A percentile compares a stretch with the other conserved stretches of the same genome.
Evolutionary conservation across 1,140 invertebrate genomes (phyloP).

Genomic region (Orchestia grillus): DNA sequence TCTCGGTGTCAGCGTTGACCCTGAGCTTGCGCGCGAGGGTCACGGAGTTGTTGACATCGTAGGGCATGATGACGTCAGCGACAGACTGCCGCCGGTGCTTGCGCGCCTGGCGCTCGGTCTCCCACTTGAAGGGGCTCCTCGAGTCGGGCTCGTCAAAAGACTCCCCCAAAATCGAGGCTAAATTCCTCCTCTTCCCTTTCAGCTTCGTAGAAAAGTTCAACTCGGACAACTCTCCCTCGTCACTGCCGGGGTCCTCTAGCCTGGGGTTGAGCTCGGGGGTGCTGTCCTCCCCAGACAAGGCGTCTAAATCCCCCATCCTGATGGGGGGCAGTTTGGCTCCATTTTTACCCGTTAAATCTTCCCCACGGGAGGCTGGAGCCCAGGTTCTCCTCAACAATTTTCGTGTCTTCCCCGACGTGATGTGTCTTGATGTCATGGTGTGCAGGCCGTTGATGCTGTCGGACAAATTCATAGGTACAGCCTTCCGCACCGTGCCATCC

Average conservation of each 20-base stretch:
- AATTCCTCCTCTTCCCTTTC: slow-evolving; percentile 1
- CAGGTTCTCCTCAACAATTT: background rate
- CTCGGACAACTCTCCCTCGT: background rate
- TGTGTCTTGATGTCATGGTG: background rate
- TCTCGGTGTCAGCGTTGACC: background rate
- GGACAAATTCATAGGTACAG: background rate
- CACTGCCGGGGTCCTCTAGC: too few relatives aligned
- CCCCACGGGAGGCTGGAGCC: background rate
- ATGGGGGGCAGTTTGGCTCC: background rate
- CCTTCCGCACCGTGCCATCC: background rate
- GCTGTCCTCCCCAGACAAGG: background rate
- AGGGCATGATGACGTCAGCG: slow-evolving; percentile 57
- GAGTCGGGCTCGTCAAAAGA: background rate
- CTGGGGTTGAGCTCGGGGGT: slow-evolving; percentile 9
- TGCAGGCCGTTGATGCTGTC: background rate
- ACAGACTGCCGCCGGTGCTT: background rate
- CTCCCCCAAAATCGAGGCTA: slow-evolving; percentile 44
- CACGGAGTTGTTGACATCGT: slow-evolving; percentile 48
- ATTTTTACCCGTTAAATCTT: background rate
- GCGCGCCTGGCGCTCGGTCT: background rate
- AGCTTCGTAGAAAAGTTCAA: background rate
- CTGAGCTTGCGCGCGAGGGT: background rate
- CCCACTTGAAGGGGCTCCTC: background rate
- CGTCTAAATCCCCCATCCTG: background rate
- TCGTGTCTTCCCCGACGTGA: background rate